phyloP scores from a whole-genome alignment of 1,140 invertebrate species.

The Calliopsis andreniformis region DNA sequence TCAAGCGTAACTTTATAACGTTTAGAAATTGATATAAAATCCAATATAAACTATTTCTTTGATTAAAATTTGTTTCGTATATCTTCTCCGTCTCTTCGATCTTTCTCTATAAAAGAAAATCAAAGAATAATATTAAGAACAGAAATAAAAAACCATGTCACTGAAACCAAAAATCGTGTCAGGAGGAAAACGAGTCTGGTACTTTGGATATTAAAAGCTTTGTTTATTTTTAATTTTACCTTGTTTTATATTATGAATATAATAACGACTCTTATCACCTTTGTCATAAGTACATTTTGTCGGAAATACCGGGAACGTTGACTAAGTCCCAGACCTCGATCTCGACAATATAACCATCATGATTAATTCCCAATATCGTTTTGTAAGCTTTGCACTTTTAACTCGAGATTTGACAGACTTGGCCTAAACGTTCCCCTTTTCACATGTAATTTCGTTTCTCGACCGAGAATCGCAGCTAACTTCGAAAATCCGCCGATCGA shows the following conservation, averaged over 20 bases:
- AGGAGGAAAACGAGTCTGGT: no score
- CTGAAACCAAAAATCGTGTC: no score
- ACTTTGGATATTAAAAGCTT: conserved; percentile 69
- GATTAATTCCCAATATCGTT: neutral
- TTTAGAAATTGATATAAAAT: no score
- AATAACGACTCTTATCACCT: conserved; percentile 66
- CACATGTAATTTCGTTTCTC: neutral
- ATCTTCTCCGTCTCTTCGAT: no score
- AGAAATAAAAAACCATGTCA: no score
- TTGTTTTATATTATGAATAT: conserved; percentile 62
- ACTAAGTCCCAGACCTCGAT: conserved; percentile 40
- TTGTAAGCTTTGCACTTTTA: neutral
- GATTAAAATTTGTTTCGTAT: no score
- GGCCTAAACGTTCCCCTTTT: conserved; percentile 22
- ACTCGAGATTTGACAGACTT: conserved; percentile 16
- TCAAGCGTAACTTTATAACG: no score
- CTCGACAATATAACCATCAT: conserved; percentile 13
- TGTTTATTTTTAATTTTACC: conserved; percentile 65
- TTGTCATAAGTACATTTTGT: conserved; percentile 63
- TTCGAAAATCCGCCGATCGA: conserved; percentile 11
- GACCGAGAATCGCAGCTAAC: neutral
- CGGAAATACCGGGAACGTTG: conserved; percentile 41
- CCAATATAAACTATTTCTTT: no score
- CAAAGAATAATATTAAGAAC: no score
- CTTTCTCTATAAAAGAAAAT: no score